phyloP scores from a whole-genome alignment of 1,140 invertebrate genomes.

The Drosophila ercepeae region DNA sequence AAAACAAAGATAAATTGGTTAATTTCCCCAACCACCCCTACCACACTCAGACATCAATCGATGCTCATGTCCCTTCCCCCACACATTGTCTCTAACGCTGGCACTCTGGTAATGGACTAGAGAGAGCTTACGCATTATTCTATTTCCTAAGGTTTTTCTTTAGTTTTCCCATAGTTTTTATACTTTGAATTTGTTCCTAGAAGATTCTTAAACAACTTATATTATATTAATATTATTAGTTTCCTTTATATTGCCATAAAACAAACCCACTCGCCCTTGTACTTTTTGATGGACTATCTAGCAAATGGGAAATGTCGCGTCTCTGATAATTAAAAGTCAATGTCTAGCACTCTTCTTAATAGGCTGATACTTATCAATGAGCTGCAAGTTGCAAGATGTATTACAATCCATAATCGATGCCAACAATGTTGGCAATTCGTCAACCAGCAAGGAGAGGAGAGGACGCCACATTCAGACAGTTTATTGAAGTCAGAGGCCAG shows the following conservation, averaged over 20 bases:
- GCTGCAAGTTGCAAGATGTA: constrained; percentile 60
- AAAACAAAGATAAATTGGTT: constrained; percentile 84
- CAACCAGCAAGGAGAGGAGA: constrained; percentile 26
- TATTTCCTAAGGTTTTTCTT: constrained; percentile 37
- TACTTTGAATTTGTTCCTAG: not conserved
- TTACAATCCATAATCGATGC: constrained; percentile 75
- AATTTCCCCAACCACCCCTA: constrained; percentile 77
- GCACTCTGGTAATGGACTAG: constrained; percentile 76
- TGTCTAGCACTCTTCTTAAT: constrained; percentile 14
- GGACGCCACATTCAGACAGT: not conserved
- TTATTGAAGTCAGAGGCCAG: constrained; percentile 12
- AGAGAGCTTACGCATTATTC: constrained; percentile 73
- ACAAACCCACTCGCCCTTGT: not conserved
- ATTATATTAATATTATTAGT: constrained; percentile 2
- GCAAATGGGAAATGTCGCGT: constrained; percentile 17
- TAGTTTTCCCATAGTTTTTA: constrained; percentile 10
- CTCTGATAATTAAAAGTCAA: constrained; percentile 69
- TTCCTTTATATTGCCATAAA: too few relatives aligned
- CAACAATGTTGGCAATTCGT: constrained; percentile 61
- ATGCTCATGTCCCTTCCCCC: constrained; percentile 48
- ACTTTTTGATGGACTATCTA: constrained; percentile 20
- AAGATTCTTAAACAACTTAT: not conserved
- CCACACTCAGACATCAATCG: constrained; percentile 79
- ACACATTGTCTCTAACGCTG: not conserved
- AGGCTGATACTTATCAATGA: constrained; percentile 49